Base-by-base conservation (phyloP, 2,113 vertebrate genomes). In the Leptodactylus fuscus region DNA sequence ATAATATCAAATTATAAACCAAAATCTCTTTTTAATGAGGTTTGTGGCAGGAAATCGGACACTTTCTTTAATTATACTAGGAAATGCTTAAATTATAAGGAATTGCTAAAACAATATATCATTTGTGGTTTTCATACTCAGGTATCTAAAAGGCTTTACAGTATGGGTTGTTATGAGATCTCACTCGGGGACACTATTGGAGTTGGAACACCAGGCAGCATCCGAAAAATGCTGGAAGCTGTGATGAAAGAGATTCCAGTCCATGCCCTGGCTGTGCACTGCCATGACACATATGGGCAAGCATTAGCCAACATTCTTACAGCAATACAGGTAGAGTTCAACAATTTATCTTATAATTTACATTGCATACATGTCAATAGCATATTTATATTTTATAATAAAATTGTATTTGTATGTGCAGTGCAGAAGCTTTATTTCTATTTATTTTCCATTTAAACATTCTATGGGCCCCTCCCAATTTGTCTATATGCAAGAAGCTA, bases 241-340 rank as follows among this genome's bases (percentile, higher is more conserved):
- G 96, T 99, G 88, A 94, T 95, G 92, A 95, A 94, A 85, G 97
- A 97, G 90, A 93, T 99, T 53, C 97, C 97, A 53, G 41, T 92
- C 58, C 88, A 86, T 1, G 95, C 95, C 32, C 90, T 98, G 44
- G 97, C 97, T 10, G 95, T 98, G 89, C 97, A 99, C 90, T 99
- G 97, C 89, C 97, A 98, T 71, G 97, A 99, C 91, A 99, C 97
- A 0, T 98, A 98, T 0, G 97, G 98, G 18, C 97, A 99, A 89
- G 97, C 96, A 0, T 92, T 99, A 76, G 95, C 97, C 86, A 99
- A 98, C 89, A 96, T 99, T 87, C 95, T 98, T 34, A 97, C 93
- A 36, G 97, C 98, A 69, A 91, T 99, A 85, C 96, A 98, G 96
- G 98, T 98, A 95, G 27, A 2, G 24, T 7, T 44, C 1, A 16